These are phyloP conservation scores for Penaeus japonicus DNA, from an alignment of 1,140 invertebrate genomes.

Conservation along the genomic window DNA sequence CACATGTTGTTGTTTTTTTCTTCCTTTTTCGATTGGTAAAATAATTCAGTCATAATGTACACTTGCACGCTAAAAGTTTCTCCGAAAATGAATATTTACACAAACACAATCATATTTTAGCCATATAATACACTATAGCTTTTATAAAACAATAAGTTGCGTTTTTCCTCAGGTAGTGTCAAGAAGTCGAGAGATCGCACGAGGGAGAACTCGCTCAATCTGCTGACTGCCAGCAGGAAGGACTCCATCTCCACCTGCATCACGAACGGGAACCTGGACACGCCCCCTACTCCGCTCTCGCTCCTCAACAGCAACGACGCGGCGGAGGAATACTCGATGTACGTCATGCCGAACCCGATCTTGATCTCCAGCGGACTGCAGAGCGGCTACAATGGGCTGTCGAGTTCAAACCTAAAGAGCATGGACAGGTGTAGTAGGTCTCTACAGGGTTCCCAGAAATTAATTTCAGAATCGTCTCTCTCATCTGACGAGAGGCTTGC, in stretches of 20 bases:
- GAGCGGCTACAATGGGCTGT: constrained; percentile 6
- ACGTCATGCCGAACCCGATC: background rate
- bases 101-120: background rate
- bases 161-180: constrained; percentile 10
- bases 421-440: background rate
- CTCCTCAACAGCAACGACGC: constrained; percentile 7
- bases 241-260: constrained; percentile 29
- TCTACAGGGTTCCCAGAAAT: background rate
- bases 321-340: background rate
- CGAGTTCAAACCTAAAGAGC: background rate
- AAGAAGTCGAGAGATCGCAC: constrained; percentile 32
- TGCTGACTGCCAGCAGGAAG: background rate
- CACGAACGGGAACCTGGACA: background rate
- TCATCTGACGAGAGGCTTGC: background rate
- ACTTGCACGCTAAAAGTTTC: background rate
- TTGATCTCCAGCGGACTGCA: background rate
- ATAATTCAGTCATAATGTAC: background rate
- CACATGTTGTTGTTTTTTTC: background rate
- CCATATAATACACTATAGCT: background rate
- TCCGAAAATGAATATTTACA: too few relatives aligned
- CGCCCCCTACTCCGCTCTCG: constrained; percentile 7
- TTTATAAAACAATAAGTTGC: background rate
- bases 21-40: background rate
- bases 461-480: background rate
- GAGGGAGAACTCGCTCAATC: constrained; percentile 18